Evolutionary conservation across 1,140 invertebrate species (phyloP).

Genomic region (Lordiphosa collinella): DNA sequence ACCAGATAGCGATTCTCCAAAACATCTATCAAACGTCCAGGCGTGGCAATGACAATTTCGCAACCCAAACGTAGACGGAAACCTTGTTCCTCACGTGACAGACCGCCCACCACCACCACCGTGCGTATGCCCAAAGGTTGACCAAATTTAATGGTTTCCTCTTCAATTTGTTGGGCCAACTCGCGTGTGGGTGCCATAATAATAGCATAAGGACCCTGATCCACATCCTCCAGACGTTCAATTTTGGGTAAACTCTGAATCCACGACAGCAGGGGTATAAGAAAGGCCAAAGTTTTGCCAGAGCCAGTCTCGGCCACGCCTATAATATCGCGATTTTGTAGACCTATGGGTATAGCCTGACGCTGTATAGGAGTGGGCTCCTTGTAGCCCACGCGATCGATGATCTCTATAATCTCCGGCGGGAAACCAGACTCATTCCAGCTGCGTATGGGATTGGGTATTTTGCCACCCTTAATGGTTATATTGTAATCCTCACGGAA

Average conservation of each 20-base stretch:
- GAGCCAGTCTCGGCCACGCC: conserved; percentile 99
- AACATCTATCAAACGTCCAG: conserved; percentile 99
- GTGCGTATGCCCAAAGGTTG: conserved; percentile 96
- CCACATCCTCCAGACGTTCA: conserved; percentile 93
- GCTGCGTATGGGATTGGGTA: conserved; percentile 96
- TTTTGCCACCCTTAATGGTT: conserved; percentile 97
- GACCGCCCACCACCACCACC: conserved; percentile 98
- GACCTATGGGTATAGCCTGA: conserved; percentile 99
- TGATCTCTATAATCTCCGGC: conserved; percentile 95
- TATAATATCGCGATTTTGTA: conserved; percentile 99
- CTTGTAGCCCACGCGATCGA: conserved; percentile 97
- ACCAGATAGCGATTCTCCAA: conserved; percentile 99
- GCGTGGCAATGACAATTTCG: conserved; percentile 99
- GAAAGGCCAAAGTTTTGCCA: conserved; percentile 98
- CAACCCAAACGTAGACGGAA: conserved; percentile 97
- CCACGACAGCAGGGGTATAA: conserved; percentile 98
- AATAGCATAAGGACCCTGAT: conserved; percentile 99
- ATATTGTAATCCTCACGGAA: conserved; percentile 99
- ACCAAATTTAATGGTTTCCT: conserved; percentile 99
- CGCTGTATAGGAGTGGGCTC: conserved; percentile 99
- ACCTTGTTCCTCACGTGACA: conserved; percentile 98
- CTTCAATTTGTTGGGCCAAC: conserved; percentile 99
- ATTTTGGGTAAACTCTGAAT: conserved; percentile 98
- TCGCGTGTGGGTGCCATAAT: conserved; percentile 99
- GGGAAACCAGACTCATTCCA: conserved; percentile 98